phyloP scores from a whole-genome alignment of 2,888 invertebrate species.

The Drosophila rubida region DNA sequence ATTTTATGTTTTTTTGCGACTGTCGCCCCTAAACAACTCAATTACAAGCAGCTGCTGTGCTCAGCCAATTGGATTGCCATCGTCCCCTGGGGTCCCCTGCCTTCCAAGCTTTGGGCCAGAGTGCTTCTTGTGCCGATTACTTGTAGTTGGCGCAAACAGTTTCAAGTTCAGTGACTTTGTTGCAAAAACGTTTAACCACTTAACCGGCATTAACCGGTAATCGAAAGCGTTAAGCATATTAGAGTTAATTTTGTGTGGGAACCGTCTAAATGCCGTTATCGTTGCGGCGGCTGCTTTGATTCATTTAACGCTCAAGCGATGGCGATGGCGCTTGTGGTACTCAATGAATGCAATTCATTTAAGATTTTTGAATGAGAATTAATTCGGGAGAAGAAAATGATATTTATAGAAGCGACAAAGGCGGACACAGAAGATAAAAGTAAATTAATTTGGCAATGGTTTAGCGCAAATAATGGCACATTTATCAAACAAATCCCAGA shows the following conservation, averaged over 20 bases:
- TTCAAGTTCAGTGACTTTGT: slow-evolving; percentile 63
- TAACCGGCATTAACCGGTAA: slow-evolving; percentile 42
- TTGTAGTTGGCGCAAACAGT: slow-evolving; percentile 24
- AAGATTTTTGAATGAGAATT: neutral
- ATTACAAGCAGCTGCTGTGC: neutral
- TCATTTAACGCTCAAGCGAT: slow-evolving; percentile 7
- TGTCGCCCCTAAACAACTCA: slow-evolving; percentile 12
- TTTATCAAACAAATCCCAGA: neutral
- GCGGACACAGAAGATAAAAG: neutral
- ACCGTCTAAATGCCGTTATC: neutral
- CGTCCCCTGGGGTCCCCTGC: neutral
- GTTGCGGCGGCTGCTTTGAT: neutral
- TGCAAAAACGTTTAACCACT: slow-evolving; percentile 29
- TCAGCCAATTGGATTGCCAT: neutral
- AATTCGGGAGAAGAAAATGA: neutral
- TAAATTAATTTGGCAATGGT: neutral
- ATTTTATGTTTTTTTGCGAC: slow-evolving; percentile 2
- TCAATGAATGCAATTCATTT: slow-evolving; percentile 8
- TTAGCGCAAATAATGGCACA: neutral
- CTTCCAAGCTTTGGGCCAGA: neutral
- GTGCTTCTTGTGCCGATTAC: slow-evolving; percentile 3
- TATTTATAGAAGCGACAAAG: neutral
- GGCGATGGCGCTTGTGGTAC: neutral
- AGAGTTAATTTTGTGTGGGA: slow-evolving; percentile 13
- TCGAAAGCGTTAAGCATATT: slow-evolving; percentile 40